These are phyloP conservation scores for Pseudomugil tenellus DNA, from an alignment of 2,797 vertebrate genomes.

Conservation along the genomic window DNA sequence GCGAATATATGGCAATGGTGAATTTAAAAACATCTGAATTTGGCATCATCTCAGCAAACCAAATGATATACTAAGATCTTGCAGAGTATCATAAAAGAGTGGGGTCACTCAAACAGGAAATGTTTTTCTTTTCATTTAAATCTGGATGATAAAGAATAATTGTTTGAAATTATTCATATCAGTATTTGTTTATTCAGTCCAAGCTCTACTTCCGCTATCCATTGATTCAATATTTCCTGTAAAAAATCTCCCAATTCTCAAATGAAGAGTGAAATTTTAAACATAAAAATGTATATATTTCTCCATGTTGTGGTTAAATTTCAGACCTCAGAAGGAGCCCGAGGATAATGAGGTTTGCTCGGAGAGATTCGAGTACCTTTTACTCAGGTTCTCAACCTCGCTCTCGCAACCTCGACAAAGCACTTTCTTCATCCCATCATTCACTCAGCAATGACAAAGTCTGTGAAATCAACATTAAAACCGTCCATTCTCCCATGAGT, in stretches of 20 bases:
- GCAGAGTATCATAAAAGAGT: too few species aligned
- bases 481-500: constrained; percentile 86
- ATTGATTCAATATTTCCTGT: background rate
- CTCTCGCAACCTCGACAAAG: constrained; percentile 83
- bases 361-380: constrained; percentile 84
- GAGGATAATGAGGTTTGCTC: constrained; percentile 86
- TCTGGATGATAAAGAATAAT: too few species aligned
- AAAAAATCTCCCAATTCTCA: background rate
- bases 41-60: too few species aligned
- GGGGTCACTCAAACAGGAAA: too few species aligned
- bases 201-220: background rate
- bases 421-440: constrained; percentile 75
- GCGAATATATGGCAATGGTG: too few species aligned
- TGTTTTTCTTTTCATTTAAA: too few species aligned
- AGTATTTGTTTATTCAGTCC: too few species aligned
- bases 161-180: background rate
- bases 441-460: constrained; percentile 54
- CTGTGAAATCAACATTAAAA: constrained; percentile 51
- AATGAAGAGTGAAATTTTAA: background rate
- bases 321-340: constrained; percentile 90
- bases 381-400: constrained; percentile 82
- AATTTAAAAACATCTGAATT: too few species aligned
- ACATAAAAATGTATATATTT: background rate
- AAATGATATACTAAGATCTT: too few species aligned
- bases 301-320: constrained; percentile 23